A percentile compares a stretch with the other conserved stretches of the same genome.
These are phyloP conservation scores for Avahi laniger DNA, from an alignment of 2,797 vertebrate species.

Conservation along the genomic window DNA sequence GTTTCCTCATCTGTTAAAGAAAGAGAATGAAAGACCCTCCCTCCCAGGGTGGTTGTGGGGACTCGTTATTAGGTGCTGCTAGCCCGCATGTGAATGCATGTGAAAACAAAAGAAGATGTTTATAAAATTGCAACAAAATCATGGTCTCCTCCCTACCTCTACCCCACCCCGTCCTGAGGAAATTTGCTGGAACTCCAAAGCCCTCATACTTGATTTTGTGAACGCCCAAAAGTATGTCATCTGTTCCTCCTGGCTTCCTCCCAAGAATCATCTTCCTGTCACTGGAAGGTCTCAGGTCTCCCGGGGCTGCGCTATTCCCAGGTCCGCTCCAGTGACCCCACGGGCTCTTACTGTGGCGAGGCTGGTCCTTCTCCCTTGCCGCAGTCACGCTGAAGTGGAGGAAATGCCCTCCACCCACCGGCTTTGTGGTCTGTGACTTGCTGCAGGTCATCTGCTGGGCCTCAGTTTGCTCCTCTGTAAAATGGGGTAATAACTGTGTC, in stretches of 20 bases:
- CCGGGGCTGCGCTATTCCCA: neutral
- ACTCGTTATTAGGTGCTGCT: neutral
- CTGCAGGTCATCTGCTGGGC: neutral
- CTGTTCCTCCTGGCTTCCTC: neutral
- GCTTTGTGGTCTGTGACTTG: rapidly evolving
- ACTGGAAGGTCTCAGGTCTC: neutral
- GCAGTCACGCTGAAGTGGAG: rapidly evolving
- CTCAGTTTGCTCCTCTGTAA: neutral
- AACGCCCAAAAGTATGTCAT: neutral
- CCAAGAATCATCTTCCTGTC: neutral
- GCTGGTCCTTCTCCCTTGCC: neutral
- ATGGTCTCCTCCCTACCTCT: neutral
- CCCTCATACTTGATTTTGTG: neutral
- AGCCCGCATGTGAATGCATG: neutral
- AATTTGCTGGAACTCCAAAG: neutral
- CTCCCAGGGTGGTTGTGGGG: neutral
- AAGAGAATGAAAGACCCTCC: neutral
- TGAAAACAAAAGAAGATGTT: neutral
- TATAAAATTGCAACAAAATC: neutral
- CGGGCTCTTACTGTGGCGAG: neutral
- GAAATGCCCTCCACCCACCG: rapidly evolving
- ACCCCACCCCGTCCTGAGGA: neutral
- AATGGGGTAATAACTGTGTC: neutral
- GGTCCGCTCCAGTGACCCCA: neutral
- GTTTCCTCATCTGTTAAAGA: neutral